Base-by-base conservation (phyloP, 1,140 invertebrate species). In the Holcopasites calliopsidis region DNA sequence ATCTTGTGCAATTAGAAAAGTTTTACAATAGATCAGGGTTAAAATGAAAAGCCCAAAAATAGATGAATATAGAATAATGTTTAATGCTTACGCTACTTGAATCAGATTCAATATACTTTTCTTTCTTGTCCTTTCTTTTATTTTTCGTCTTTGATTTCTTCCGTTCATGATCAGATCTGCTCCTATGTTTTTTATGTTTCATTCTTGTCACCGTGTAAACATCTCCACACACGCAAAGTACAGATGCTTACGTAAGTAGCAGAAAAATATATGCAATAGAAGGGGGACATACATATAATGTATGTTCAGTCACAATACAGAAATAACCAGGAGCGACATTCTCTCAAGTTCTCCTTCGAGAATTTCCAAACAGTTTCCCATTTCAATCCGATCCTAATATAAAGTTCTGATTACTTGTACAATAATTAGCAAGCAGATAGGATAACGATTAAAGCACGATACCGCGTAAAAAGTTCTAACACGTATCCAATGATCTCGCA, bases 91-190 rank as follows among this genome's bases (percentile, higher is more conserved):
- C 87, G 23, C 52, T 65, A 64, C 66, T 65, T 16, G 80, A 82
- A 57, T 64, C 69, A 5, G 78, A 89, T 40, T 69, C 52, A 44
- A 42, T 76, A 8, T 72, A 55, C 55, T 78, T 85, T 70, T 74
- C 68, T 55, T 87, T 87, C 61, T 85, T 90, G 64, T 84, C 86
- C 4, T 82, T 84, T 2, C 83, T 77, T 50, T 85, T 73, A 72
- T 75, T 76, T 65, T 86, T 87, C n/a, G 86, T 87, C 44, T 80
- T 80, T 4, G 5, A 40, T 60, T 88, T 87, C 13, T 38, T 79
- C 33, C 69, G 76, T 35, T 88, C 84, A n/a, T 79, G n/a, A 47
- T 75, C 57, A 10, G 40, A 71, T 23, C 35, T 70, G 3, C 26
- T 23, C 44, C 64, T 69, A 28, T 71, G 8, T 65, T 73, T 44